Evolutionary conservation across 2,113 vertebrate genomes (phyloP).

Genomic region (Parus major): DNA sequence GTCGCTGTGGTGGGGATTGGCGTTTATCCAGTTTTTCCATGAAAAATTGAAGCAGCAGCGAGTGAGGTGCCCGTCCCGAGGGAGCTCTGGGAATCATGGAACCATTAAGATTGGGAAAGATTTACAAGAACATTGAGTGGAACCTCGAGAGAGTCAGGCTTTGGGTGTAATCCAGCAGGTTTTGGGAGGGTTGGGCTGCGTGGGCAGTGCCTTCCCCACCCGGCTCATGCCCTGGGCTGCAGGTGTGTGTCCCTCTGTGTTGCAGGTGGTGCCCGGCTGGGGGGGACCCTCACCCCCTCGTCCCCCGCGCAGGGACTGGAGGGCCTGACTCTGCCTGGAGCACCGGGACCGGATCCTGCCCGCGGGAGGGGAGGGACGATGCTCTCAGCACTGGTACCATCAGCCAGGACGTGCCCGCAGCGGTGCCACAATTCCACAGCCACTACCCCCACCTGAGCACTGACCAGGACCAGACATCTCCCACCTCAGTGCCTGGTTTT

Average conservation of each 20-base stretch:
- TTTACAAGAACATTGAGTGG: background rate
- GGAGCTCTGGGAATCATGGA: background rate
- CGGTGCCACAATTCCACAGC: rapidly evolving
- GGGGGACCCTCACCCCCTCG: slow-evolving; percentile 79
- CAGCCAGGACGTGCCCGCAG: rapidly evolving
- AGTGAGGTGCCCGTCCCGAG: background rate
- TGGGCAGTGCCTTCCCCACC: background rate
- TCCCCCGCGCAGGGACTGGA: slow-evolving; percentile 79
- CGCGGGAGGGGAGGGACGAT: background rate
- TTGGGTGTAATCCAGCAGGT: background rate
- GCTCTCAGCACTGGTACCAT: rapidly evolving
- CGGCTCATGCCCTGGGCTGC: background rate
- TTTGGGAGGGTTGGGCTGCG: background rate
- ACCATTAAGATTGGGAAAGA: background rate
- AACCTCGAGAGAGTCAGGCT: background rate
- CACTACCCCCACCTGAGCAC: background rate
- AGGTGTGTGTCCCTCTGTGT: background rate
- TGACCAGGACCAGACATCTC: background rate
- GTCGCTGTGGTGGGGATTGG: background rate
- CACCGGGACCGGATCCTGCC: background rate
- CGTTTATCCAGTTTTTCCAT: background rate
- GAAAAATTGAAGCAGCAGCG: background rate
- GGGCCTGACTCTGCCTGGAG: slow-evolving; percentile 29
- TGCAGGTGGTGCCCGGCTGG: slow-evolving; percentile 85
- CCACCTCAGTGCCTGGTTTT: background rate